Base-by-base conservation (phyloP, 1,140 invertebrate species). In the Eupeodes corollae region DNA sequence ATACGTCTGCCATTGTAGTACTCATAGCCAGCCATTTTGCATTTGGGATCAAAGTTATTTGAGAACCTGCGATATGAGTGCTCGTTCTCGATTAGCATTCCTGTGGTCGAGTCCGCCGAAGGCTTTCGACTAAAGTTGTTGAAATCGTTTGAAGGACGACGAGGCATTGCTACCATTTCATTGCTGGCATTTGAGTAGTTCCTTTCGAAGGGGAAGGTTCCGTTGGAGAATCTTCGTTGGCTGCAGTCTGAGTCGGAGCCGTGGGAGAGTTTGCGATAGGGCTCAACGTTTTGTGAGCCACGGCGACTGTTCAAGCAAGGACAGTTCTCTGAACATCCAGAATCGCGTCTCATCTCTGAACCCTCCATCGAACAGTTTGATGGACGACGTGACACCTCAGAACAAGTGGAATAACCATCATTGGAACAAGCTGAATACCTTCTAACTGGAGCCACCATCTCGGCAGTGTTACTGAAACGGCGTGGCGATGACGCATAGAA, bases 271-370 rank as follows among this genome's bases (percentile, higher is more conserved):
- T 67, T 63, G 14, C 66, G 54, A 47, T 57, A 68, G 0, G 43
- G 38, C 8, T 48, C 51, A 9, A 44, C 15, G 31, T 60, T 61
- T 6, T 55, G 57, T 50, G 64, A 64, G 42, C 61, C 59, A 0
- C 62, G 63, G 18, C 59, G 55, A 15, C 66, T 56, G 6, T 62
- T 32, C 5, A 63, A 61, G 46, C 63, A 67, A 0, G 65, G 59
- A 50, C 62, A 67, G 42, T 51, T 61, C 31, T 68, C 66, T 6
- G 66, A 68, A 37, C 65, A 68, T n/a, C 63, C 61, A 2, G 65
- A 67, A 9, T 61, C 58, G 5, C 65, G 61, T 8, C 65, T 51
- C 42, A 64, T 59, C 0, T 63, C 58, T 2, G 46, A 51, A 19
- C 49, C 54, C 6, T 63, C 59, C 21, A 26, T 26, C 35, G 65